phyloP scores from a whole-genome alignment of 2,888 invertebrate species.

The Cartodere bifasciata region DNA sequence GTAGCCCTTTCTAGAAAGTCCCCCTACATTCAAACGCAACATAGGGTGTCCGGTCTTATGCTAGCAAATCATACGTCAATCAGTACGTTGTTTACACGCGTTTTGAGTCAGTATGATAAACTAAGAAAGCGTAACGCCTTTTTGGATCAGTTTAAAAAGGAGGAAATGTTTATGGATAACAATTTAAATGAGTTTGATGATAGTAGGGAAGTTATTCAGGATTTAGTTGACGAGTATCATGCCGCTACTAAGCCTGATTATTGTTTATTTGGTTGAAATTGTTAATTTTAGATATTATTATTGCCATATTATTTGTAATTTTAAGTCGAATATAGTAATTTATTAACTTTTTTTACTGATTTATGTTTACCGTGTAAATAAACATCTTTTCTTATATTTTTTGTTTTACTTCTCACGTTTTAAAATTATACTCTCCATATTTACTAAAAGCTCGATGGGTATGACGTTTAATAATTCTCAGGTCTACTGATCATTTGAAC shows the following conservation, averaged over 20 bases:
- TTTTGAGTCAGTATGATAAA: conserved; percentile 80
- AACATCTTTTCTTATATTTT: no score
- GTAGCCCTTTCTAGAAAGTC: conserved; percentile 84
- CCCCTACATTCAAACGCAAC: conserved; percentile 79
- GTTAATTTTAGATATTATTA: no score
- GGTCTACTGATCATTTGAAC: no score
- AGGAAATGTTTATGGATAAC: conserved; percentile 70
- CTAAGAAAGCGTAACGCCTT: conserved; percentile 84
- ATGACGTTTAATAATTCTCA: no score
- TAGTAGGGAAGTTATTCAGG: conserved; percentile 73
- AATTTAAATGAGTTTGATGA: conserved; percentile 76
- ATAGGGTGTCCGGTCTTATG: conserved; percentile 86
- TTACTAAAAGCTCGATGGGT: no score
- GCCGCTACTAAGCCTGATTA: conserved; percentile 82
- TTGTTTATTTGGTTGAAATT: no score
- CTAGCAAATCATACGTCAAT: conserved; percentile 94
- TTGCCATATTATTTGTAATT: no score
- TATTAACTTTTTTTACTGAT: no score
- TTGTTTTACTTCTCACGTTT: no score
- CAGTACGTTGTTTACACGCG: conserved; percentile 76
- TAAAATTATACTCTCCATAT: no score
- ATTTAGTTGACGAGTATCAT: conserved; percentile 79
- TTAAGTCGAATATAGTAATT: no score
- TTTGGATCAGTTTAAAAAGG: conserved; percentile 84
- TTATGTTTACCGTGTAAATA: no score